Conservation (phyloP, 2,888 invertebrate genomes). For the Calliopum simillimum region DNA sequence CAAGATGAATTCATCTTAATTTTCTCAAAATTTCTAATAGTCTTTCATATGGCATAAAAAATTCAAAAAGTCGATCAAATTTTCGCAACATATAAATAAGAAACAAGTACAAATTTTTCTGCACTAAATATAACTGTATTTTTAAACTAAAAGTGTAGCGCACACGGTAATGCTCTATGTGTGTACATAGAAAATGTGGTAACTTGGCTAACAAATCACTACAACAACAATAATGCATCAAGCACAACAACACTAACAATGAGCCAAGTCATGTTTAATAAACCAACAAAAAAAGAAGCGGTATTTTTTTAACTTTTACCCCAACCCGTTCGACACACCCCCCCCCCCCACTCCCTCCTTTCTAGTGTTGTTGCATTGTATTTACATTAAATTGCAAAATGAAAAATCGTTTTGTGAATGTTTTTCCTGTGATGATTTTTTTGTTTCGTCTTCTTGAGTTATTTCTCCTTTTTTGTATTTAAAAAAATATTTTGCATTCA, state of each 20-base stretch:
- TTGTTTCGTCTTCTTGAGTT: background rate
- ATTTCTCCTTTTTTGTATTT: slow-evolving; percentile 10
- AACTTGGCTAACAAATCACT: slow-evolving; percentile 25
- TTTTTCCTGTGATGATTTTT: background rate
- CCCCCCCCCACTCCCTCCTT: background rate
- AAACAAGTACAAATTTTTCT: no score
- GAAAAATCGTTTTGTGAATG: slow-evolving; percentile 30
- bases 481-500: slow-evolving; percentile 28
- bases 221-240: slow-evolving; percentile 4
- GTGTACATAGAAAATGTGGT: slow-evolving; percentile 1
- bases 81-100: no score
- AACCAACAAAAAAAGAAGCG: no score
- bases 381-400: slow-evolving; percentile 29
- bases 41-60: no score
- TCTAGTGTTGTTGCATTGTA: background rate
- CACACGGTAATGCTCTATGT: background rate
- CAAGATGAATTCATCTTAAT: no score
- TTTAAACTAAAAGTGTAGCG: background rate
- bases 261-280: background rate
- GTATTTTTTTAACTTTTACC: background rate
- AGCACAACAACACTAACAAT: slow-evolving; percentile 19
- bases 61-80: no score
- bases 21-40: no score
- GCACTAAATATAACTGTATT: no score
- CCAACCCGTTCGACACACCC: background rate